phyloP scores from a whole-genome alignment of 2,797 vertebrate species.

The Melanotaenia pygmaea region DNA sequence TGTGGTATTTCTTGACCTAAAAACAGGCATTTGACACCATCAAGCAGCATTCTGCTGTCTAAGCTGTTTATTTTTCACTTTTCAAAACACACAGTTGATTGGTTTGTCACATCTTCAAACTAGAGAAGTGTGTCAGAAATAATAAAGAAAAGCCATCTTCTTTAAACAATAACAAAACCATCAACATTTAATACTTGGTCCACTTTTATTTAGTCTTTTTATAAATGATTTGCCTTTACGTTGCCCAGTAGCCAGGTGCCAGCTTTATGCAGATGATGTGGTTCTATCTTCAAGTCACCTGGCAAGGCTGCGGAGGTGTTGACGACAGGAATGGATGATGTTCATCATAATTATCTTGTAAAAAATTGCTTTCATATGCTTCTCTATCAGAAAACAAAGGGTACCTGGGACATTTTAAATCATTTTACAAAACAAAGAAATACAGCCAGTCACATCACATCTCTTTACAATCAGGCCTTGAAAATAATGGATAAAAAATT shows the following conservation, averaged over 20 bases:
- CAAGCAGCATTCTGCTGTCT: neutral
- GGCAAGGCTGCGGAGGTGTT: too few species aligned
- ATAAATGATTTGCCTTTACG: neutral
- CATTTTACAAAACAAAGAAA: too few species aligned
- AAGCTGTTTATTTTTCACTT: neutral
- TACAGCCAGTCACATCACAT: too few species aligned
- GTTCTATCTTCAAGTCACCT: neutral
- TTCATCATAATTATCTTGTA: neutral
- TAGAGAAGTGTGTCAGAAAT: neutral
- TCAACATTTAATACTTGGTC: neutral
- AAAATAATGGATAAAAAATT: too few species aligned
- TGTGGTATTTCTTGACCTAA: neutral
- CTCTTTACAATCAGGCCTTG: too few species aligned
- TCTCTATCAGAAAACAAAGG: too few species aligned
- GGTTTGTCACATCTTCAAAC: neutral
- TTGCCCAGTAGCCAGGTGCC: neutral
- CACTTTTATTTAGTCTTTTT: neutral
- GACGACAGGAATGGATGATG: neutral
- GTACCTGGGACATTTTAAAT: too few species aligned
- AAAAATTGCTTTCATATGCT: neutral
- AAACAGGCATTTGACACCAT: neutral
- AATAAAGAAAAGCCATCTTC: neutral
- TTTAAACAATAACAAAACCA: neutral
- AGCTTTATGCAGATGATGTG: neutral
- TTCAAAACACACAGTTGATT: too few species aligned